phyloP scores from a whole-genome alignment of 2,113 vertebrate species.

The Suricata suricatta region DNA sequence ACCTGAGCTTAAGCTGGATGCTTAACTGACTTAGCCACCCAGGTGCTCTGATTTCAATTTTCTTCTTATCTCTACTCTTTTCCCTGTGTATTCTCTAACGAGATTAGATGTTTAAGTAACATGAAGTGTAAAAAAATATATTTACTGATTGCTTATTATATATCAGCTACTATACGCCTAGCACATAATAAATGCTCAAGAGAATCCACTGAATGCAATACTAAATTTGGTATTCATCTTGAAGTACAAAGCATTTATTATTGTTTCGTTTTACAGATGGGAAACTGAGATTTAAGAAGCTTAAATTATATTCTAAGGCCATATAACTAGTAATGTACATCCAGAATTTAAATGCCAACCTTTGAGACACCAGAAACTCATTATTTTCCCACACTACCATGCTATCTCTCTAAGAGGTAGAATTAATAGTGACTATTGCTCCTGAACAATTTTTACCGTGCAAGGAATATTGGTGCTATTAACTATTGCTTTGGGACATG shows the following conservation, averaged over 20 bases:
- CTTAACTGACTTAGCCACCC: no score
- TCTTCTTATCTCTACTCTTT: background rate
- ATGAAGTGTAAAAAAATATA: background rate
- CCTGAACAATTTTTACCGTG: background rate
- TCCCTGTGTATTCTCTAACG: background rate
- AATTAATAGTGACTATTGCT: background rate
- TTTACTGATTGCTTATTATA: background rate
- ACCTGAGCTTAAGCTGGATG: no score
- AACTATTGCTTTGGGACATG: background rate
- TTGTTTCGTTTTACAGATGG: background rate
- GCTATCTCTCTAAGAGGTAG: background rate
- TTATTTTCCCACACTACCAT: background rate
- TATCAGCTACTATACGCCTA: background rate
- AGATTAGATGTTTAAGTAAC: background rate
- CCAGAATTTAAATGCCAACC: background rate
- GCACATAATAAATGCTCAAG: background rate
- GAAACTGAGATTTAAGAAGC: background rate
- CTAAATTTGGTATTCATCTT: background rate
- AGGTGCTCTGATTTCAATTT: background rate
- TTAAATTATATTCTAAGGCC: background rate
- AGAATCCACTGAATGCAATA: background rate
- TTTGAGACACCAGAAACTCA: background rate
- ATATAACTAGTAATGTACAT: background rate
- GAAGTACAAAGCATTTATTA: background rate
- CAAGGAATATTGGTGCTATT: background rate